phyloP scores from a whole-genome alignment of 2,113 vertebrate genomes.

The Cebus imitator region DNA sequence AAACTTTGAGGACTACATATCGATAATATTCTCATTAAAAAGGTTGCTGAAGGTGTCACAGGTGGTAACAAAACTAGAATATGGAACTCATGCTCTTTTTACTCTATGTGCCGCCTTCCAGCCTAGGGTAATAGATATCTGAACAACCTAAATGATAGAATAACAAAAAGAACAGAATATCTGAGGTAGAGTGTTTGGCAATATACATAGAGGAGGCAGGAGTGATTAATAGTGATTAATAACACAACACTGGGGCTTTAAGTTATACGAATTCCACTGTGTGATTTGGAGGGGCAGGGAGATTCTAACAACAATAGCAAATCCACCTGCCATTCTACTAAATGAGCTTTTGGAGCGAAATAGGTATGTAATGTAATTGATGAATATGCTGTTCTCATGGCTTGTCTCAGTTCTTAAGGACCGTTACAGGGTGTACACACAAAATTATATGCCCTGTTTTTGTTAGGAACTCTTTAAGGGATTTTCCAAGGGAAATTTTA shows the following conservation, averaged over 20 bases:
- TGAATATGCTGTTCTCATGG: not conserved
- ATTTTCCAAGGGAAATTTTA: conserved; percentile 20
- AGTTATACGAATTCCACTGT: not conserved
- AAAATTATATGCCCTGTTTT: not conserved
- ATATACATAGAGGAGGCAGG: not conserved
- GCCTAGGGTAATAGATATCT: not conserved
- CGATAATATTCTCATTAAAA: not conserved
- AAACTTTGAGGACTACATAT: not conserved
- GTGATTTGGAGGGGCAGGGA: not conserved
- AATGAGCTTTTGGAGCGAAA: not conserved
- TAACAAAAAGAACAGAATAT: not conserved
- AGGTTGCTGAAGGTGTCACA: not conserved
- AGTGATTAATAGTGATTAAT: not conserved
- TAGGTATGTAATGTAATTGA: not conserved
- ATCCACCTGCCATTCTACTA: not conserved
- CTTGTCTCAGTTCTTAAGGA: not conserved
- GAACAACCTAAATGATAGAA: not conserved
- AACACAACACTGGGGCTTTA: not conserved
- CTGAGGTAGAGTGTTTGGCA: conserved; percentile 83
- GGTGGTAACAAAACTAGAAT: not conserved
- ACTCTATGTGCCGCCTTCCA: not conserved
- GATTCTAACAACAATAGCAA: not conserved
- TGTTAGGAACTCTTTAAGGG: not conserved
- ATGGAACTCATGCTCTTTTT: not conserved
- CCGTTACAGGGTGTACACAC: not conserved